Evolutionary conservation across 1,140 invertebrate species (phyloP).

Genomic region (Heterodera carotae): DNA sequence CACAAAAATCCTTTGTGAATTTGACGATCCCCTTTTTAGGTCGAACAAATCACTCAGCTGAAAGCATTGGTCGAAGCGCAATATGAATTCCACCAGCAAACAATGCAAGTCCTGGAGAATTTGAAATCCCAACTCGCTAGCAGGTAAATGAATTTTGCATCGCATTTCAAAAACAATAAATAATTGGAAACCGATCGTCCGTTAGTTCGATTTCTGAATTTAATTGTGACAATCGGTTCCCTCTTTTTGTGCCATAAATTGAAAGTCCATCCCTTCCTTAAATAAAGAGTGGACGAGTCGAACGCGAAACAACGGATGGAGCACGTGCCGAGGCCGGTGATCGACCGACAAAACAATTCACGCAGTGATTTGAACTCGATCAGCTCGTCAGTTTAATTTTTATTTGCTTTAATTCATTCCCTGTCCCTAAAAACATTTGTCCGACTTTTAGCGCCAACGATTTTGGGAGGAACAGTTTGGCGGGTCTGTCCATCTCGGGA

Average conservation of each 20-base stretch:
- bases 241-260: slow-evolving; percentile 18
- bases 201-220: neutral
- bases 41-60: slow-evolving; percentile 94
- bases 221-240: slow-evolving; percentile 7
- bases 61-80: slow-evolving; percentile 90
- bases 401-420: neutral
- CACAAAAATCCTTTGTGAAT: too few relatives aligned
- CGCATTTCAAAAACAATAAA: too few relatives aligned
- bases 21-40: too few relatives aligned
- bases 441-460: slow-evolving; percentile 52
- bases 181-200: too few relatives aligned
- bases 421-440: neutral
- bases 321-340: slow-evolving; percentile 45
- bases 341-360: slow-evolving; percentile 38
- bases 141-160: slow-evolving; percentile 73
- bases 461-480: slow-evolving; percentile 27
- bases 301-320: slow-evolving; percentile 35
- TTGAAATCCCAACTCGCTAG: slow-evolving; percentile 83
- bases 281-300: slow-evolving; percentile 49
- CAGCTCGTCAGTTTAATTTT: neutral
- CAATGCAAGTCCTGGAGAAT: slow-evolving; percentile 82
- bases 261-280: neutral
- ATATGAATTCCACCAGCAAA: slow-evolving; percentile 92
- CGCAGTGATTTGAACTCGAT: slow-evolving; percentile 34
- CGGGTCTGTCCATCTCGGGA: slow-evolving; percentile 23